Evolutionary conservation across 2,888 invertebrate species (phyloP), one percentile per base, ranked within the genome.

Genomic region (Sinhomidia bicolor): DNA sequence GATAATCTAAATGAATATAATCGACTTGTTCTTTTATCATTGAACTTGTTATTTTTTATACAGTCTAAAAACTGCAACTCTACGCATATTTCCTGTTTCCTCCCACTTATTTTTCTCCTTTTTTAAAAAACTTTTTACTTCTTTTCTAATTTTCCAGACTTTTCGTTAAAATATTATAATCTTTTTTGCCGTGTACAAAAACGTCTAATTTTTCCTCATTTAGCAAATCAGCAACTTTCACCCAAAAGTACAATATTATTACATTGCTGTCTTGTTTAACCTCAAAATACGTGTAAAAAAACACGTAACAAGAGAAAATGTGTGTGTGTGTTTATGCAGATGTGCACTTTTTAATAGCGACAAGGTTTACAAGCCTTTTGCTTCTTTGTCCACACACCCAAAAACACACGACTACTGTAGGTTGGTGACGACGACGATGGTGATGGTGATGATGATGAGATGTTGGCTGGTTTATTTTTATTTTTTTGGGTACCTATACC

Each of bases 341-440:
- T 85, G 54, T 85, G 80, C 80, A 86, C 80, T 80, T 79, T 85
- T 65, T 71, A 78, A 57, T 78, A 78, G 57, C 32, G 44, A 29
- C 60, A 84, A 85, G 65, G 85, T 85, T 85, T 85, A 78, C 23
- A 85, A 62, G 60, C 23, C 14, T 57, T 54, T 76, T 71, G 17
- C 74, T 74, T 65, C 47, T 47, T n/a, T n/a, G n/a, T n/a, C 9
- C n/a, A 17, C 12, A n/a, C 29, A 32, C 29, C 26, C 47, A 17
- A 23, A 14, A 17, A 60, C 36, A n/a, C n/a, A n/a, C n/a, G n/a
- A n/a, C n/a, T n/a, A n/a, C n/a, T n/a, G n/a, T n/a, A n/a, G n/a
- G n/a, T n/a, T n/a, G n/a, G n/a, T n/a, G n/a, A n/a, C n/a, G n/a
- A n/a, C n/a, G n/a, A n/a, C n/a, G n/a, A n/a, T n/a, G n/a, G n/a